Conservation (phyloP, 2,113 vertebrate species). For the Vombatus ursinus region DNA sequence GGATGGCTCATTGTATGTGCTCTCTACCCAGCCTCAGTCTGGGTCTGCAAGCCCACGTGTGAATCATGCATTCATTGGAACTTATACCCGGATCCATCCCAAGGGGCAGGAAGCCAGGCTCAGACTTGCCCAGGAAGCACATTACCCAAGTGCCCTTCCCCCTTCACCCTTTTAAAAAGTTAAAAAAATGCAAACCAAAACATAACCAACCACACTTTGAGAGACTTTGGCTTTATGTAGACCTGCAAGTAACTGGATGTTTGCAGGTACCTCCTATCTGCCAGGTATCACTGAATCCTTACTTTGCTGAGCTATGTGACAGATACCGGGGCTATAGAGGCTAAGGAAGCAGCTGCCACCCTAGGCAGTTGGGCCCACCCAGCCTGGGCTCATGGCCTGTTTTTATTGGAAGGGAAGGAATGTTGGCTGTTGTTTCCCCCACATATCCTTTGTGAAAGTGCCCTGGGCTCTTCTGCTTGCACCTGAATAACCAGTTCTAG, state of each 20-base stretch:
- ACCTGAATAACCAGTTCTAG: conserved; percentile 66
- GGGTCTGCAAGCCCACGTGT: conserved; percentile 21
- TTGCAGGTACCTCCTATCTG: conserved; percentile 6
- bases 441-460: conserved; percentile 63
- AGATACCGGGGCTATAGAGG: conserved; percentile 38
- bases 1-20: conserved; percentile 31
- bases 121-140: conserved; percentile 41
- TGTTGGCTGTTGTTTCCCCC: conserved; percentile 65
- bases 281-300: conserved; percentile 25
- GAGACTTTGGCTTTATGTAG: conserved; percentile 12
- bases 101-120: conserved; percentile 47
- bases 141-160: conserved; percentile 52
- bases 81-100: conserved; percentile 56
- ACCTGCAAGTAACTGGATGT: conserved; percentile 18
- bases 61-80: conserved; percentile 22
- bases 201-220: background rate
- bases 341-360: conserved; percentile 24
- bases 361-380: conserved; percentile 63
- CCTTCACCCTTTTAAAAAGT: conserved; percentile 17
- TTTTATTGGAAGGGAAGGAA: conserved; percentile 72
- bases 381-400: conserved; percentile 59
- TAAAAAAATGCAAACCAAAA: background rate
- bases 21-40: conserved; percentile 34
- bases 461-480: conserved; percentile 66
- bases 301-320: conserved; percentile 47